These are phyloP conservation scores for Cynocephalus volans DNA, from an alignment of 2,113 vertebrate species.

Conservation along the genomic window DNA sequence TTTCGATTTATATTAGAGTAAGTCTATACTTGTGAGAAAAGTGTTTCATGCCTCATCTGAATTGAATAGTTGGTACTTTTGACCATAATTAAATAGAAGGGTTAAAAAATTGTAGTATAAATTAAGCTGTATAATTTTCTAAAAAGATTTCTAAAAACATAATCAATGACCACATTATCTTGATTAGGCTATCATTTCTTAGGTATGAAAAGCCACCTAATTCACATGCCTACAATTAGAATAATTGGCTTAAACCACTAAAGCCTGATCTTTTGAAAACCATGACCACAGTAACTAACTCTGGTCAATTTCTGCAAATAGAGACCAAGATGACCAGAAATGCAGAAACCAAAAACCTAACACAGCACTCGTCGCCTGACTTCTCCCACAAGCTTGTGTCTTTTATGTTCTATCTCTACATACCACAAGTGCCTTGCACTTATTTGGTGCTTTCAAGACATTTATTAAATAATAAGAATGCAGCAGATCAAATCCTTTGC, in stretches of 20 bases:
- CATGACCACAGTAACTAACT: not conserved
- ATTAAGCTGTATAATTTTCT: slow-evolving; percentile 58
- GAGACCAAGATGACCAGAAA: slow-evolving; percentile 35
- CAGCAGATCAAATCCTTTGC: not conserved
- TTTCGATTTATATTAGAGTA: slow-evolving; percentile 31
- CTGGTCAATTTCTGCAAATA: slow-evolving; percentile 48
- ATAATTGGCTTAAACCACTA: slow-evolving; percentile 61
- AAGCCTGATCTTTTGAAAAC: slow-evolving; percentile 53
- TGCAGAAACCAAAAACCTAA: not conserved
- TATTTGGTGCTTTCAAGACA: not conserved
- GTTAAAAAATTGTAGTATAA: slow-evolving; percentile 61
- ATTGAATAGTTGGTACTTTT: slow-evolving; percentile 57
- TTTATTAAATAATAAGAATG: slow-evolving; percentile 11
- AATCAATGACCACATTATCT: slow-evolving; percentile 64
- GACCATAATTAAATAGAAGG: slow-evolving; percentile 67
- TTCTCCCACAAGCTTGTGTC: not conserved
- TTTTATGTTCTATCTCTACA: not conserved
- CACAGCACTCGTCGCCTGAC: not conserved
- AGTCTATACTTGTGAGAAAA: slow-evolving; percentile 55
- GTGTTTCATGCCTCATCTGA: slow-evolving; percentile 51
- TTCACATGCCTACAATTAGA: slow-evolving; percentile 64
- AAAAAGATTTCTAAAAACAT: slow-evolving; percentile 41
- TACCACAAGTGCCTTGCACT: not conserved
- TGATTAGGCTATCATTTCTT: slow-evolving; percentile 60
- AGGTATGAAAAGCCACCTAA: slow-evolving; percentile 43